These are phyloP conservation scores for Agriopis leucophaearia DNA, from an alignment of 2,888 invertebrate species.

Conservation along the genomic window DNA sequence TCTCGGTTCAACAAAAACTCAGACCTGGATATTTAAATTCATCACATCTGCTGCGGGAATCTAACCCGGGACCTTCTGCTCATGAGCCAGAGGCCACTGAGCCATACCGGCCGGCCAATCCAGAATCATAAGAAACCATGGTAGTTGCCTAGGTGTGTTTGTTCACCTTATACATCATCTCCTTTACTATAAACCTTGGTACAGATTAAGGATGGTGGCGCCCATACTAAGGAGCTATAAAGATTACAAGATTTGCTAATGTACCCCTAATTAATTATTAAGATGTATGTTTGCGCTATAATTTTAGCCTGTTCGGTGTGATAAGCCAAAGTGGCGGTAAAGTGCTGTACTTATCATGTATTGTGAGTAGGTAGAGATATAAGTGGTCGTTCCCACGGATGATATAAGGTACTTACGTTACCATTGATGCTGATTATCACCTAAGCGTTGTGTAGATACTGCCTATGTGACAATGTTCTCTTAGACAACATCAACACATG, in stretches of 20 bases:
- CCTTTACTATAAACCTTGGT: slow-evolving; percentile 25
- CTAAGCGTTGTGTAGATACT: no score
- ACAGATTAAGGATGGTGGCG: slow-evolving; percentile 67
- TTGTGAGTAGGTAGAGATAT: slow-evolving; percentile 8
- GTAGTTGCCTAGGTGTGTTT: neutral
- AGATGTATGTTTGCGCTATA: slow-evolving; percentile 57
- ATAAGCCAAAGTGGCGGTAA: slow-evolving; percentile 47
- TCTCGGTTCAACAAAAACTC: no score
- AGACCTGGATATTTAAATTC: no score
- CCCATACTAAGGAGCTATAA: slow-evolving; percentile 69
- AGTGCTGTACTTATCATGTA: slow-evolving; percentile 39
- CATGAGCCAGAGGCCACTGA: no score
- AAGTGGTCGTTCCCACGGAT: slow-evolving; percentile 9
- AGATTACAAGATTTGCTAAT: slow-evolving; percentile 76
- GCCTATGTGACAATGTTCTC: no score
- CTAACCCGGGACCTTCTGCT: no score
- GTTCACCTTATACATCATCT: slow-evolving; percentile 1
- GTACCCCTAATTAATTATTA: slow-evolving; percentile 77
- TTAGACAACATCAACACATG: no score
- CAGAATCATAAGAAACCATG: neutral
- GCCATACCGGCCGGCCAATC: no score
- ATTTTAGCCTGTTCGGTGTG: slow-evolving; percentile 44
- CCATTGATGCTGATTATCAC: neutral
- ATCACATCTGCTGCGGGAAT: no score
- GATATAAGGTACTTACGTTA: neutral